Conservation (phyloP, 2,113 vertebrate species). For the Vulpes lagopus region DNA sequence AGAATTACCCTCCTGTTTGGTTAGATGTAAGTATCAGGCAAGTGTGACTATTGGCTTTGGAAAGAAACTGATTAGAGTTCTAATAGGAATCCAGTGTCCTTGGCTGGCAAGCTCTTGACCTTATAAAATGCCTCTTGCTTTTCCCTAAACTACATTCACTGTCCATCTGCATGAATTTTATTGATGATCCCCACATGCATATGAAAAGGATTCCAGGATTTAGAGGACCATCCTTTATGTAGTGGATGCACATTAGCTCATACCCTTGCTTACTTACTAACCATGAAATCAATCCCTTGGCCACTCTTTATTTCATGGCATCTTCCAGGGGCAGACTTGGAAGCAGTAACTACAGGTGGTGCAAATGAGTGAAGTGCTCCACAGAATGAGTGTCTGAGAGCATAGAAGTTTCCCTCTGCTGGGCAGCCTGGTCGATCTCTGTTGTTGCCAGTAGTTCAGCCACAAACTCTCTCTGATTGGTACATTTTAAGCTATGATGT, state of each 20-base stretch:
- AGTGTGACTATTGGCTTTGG: background rate
- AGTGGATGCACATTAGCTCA: background rate
- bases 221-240: background rate
- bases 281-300: background rate
- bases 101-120: background rate
- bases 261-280: background rate
- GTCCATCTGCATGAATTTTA: background rate
- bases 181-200: background rate
- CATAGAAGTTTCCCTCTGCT: background rate
- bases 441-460: background rate
- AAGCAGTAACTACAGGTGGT: background rate
- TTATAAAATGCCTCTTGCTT: background rate
- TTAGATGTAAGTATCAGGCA: background rate
- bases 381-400: background rate
- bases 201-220: background rate
- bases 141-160: background rate
- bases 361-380: background rate
- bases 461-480: background rate
- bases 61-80: background rate
- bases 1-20: background rate
- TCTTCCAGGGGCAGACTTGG: background rate
- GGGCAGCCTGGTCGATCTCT: background rate
- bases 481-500: background rate
- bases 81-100: background rate
- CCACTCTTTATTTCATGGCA: background rate